These are phyloP conservation scores for Drosophila neutralis DNA, from an alignment of 2,888 invertebrate genomes.

Conservation along the genomic window DNA sequence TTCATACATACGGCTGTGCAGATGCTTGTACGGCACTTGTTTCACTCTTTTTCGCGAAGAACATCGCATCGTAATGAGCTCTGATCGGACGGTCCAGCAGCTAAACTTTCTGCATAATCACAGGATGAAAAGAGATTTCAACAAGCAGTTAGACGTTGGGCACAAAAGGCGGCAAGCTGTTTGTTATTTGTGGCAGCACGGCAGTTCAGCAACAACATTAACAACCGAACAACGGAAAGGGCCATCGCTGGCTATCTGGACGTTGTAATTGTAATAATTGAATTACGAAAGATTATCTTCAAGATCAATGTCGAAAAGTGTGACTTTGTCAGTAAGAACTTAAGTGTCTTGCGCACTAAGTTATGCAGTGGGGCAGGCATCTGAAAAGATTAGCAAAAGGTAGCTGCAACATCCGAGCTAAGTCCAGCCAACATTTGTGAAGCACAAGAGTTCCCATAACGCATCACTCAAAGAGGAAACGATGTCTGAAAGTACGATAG, in stretches of 20 bases:
- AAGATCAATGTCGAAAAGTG: not conserved
- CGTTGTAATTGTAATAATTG: not conserved
- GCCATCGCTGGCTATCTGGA: not conserved
- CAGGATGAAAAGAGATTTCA: not conserved
- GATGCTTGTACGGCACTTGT: not conserved
- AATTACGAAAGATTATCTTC: not conserved
- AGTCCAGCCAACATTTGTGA: not conserved
- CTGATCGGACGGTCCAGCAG: not conserved
- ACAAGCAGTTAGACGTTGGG: not conserved
- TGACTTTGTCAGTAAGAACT: not conserved
- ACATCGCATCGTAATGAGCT: not conserved
- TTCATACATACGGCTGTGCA: not conserved
- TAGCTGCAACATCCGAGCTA: not conserved
- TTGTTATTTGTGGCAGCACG: not conserved
- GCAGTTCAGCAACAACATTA: no score
- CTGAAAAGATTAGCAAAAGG: not conserved
- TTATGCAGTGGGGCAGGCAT: not conserved
- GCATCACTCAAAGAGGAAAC: no score
- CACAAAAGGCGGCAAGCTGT: not conserved
- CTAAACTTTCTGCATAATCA: not conserved
- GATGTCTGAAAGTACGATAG: not conserved
- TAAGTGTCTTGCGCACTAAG: not conserved
- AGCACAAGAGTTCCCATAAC: not conserved
- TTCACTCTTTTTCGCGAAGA: no score
- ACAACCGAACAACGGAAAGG: not conserved